Evolutionary conservation across 2,797 vertebrate species (phyloP).

Genomic region (Schizopygopsis pylzovi): DNA sequence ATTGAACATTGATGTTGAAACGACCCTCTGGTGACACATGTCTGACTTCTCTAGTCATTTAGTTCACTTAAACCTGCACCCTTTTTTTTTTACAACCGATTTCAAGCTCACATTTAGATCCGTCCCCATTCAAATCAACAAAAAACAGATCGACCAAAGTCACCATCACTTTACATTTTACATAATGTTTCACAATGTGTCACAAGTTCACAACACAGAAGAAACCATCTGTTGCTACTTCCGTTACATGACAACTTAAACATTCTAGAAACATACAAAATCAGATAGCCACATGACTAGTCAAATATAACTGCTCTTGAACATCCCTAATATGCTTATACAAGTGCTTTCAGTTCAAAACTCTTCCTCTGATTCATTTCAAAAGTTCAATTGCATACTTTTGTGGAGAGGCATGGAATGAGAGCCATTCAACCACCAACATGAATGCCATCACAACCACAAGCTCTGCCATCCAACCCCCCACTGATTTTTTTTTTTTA

Average conservation of each 20-base stretch:
- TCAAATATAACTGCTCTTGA: not conserved
- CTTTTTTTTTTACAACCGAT: not conserved
- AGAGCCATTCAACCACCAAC: not conserved
- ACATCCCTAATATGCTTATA: constrained; percentile 14
- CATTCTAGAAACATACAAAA: not conserved
- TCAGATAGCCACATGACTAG: not conserved
- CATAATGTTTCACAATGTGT: no score
- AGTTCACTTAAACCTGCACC: no score
- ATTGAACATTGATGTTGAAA: not conserved
- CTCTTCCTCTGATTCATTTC: not conserved
- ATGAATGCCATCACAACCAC: no score
- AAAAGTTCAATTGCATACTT: constrained; percentile 13
- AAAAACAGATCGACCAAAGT: not conserved
- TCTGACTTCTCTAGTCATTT: no score
- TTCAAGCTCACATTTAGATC: not conserved
- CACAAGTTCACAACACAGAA: not conserved
- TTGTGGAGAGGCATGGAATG: constrained; percentile 8
- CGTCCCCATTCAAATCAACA: not conserved
- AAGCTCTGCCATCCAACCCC: constrained; percentile 3
- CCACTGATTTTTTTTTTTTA: not conserved
- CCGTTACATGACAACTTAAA: not conserved
- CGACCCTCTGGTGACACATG: not conserved
- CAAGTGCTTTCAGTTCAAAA: constrained; percentile 25
- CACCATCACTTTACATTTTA: not conserved
- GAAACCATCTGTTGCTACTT: not conserved